Evolutionary conservation across 2,888 invertebrate genomes (phyloP), one percentile per base, ranked within the genome.

Genomic region (Caprella mutica): DNA sequence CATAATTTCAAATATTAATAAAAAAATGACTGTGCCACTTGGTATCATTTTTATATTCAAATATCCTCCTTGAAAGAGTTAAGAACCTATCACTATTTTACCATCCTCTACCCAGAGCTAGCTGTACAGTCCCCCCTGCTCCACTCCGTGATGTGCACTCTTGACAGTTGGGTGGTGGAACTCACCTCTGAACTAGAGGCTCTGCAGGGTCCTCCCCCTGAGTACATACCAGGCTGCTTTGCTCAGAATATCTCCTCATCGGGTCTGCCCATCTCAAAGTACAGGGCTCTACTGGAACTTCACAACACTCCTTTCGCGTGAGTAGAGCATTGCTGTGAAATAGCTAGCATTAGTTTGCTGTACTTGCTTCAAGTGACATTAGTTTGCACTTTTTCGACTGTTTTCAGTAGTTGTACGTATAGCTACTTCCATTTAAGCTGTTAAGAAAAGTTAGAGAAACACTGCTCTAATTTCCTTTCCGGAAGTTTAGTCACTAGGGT

Each of bases 121-220:
- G 92, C 96, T 21, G 91, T 92, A 17, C 84, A 89, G 24, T 93
- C 93, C 70, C 96, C 97, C 0, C 79, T 92, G 66, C 84, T 96
- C 53, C 94, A 97, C 73, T 86, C 86, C 26, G 83, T 88, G 27
- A 73, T 97, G 62, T 81, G 90, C 52, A 82, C 86, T 30, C 79
- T 96, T 56, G 84, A 85, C 57, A 84, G 84, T 62, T 98, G 98
- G 98, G 85, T 90, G 71, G 86, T 86, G 61, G 72, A 82, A 61
- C 76, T 91, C 35, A 80, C 81, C 42, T 84, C 84, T 65, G 85
- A 85, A 66, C 70, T 90, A 54, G 86, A 90, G 67, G 71, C 79
- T 1, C 82, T 84, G 61, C 79, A 83, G 5, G 83, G 88, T n/a
- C 81, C 88, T 2, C 85, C 91, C 1, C 76, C 78, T 0, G 85